Base-by-base conservation (phyloP, 2,888 invertebrate species). In the Ferdinandea cuprea region DNA sequence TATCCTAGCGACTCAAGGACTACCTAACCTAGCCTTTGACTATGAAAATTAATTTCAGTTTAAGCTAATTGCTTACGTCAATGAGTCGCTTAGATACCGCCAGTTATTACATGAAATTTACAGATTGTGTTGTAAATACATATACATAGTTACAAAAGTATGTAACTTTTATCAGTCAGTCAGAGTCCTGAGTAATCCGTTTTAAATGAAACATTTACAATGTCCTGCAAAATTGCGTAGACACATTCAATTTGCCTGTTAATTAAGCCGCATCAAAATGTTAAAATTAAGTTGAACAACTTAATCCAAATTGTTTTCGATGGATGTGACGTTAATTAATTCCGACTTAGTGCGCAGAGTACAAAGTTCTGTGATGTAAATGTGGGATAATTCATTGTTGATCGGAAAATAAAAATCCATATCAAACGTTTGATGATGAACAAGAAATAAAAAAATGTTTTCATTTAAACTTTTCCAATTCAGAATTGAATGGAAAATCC, bases 391-490 rank as follows among this genome's bases (percentile, higher is more conserved):
- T 2, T 37, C 21, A 40, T 56, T 56, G 25, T 25, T 15, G 40
- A 2, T 9, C 9, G 37, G 3, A n/a, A 2, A 3, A 8, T 11
- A 11, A 11, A 7, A 6, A 4, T 9, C 9, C 32, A 37, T n/a
- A n/a, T 13, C 37, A 0, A 13, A 13, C 4, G 3, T 35, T 2
- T 37, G 13, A 13, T 25, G 30, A 15, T 13, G 9, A 30, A 17
- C 1, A 32, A 28, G 30, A 28, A 32, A 30, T 4, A 15, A 13
- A 11, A 30, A 9, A 32, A 15, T 42, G 30, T 44, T 44, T 30
- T 30, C 30, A 59, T 59, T 59, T 59, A 59, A 59, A 59, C 59
- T 59, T 59, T 44, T 13, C 30, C 42, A 40, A 58, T 58, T 8
- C 59, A 15, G 40, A 15, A 40, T 9, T 17, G 58, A 32, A 54